A percentile compares a stretch with the other conserved stretches of the same genome.
Conservation (phyloP, 2,113 vertebrate genomes). For the Cyprinodon tularosa region DNA sequence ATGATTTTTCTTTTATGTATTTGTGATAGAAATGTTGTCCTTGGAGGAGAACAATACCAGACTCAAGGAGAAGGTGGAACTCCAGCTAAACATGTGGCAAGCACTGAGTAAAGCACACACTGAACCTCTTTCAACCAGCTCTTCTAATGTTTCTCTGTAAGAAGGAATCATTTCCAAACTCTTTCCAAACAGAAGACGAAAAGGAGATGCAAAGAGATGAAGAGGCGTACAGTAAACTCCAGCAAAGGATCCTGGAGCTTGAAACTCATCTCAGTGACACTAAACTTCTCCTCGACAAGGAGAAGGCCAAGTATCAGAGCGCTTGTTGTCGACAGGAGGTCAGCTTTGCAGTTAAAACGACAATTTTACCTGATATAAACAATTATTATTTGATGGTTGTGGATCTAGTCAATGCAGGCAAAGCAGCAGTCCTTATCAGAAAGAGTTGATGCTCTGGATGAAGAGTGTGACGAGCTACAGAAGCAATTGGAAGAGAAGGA, state of each 20-base stretch:
- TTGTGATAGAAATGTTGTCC: conserved; percentile 57
- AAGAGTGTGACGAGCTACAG: conserved; percentile 85
- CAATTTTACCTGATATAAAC: background rate
- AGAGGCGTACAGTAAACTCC: conserved; percentile 67
- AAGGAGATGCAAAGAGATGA: conserved; percentile 61
- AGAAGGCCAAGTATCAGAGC: conserved; percentile 85
- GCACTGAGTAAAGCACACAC: conserved; percentile 79
- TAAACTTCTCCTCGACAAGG: conserved; percentile 83
- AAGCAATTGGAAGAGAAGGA: conserved; percentile 77
- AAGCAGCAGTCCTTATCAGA: conserved; percentile 86
- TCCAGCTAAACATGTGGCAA: conserved; percentile 72
- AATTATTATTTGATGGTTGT: background rate
- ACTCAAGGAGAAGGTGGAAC: conserved; percentile 77
- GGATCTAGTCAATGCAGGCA: conserved; percentile 84
- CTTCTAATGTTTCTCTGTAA: background rate
- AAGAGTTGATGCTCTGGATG: conserved; percentile 83
- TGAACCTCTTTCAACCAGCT: background rate
- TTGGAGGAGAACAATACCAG: conserved; percentile 75
- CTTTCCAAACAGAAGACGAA: conserved; percentile 64
- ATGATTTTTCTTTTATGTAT: conserved; percentile 13
- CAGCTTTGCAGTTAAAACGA: conserved; percentile 18
- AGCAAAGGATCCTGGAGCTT: conserved; percentile 79
- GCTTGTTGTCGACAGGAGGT: conserved; percentile 88
- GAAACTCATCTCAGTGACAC: conserved; percentile 76
- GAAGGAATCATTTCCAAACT: background rate